Evolutionary conservation across 2,888 invertebrate species (phyloP), one percentile per base, ranked within the genome.

Genomic region (Yponomeuta evonymella): DNA sequence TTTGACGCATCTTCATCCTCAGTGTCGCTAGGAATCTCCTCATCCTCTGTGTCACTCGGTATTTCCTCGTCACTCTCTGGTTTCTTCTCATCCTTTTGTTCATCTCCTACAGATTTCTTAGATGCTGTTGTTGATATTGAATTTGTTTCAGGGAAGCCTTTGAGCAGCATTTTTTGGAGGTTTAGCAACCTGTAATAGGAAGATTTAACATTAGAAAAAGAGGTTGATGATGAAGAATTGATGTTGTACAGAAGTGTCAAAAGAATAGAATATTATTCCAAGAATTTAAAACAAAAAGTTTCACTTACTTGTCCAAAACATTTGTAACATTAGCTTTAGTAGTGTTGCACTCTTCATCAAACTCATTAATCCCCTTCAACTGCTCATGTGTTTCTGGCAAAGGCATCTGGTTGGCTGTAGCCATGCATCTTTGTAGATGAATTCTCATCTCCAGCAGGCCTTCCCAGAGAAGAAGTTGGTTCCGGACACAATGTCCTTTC

Each of bases 401-500:
- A 0, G 98, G 98, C 86, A 98, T 93, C 81, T 95, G 95, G 84
- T 98, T 98, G 0, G 95, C 94, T 15, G 94, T 93, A 66, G 93
- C 88, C 70, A 98, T 83, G 78, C 96, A 94, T 83, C 97, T 96
- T 83, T 98, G 98, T 36, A 98, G 85, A 80, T 96, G 96, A 77
- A 98, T 98, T 75, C 98, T 93, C 81, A 95, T 93, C 87, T 98
- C 98, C 36, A 98, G 83, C 5, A 98, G 83, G 71, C 94, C 95
- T 83, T 98, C 98, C 97, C 97, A 98, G 1, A 97, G 81, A 63
- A 93, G 88, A 48, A 96, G 82, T 81, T 96, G 96, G 77, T 94
- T 95, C 79, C 94, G 93, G 0, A 96, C 95, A 79, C 94, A 94
- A 15, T 90, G 84, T 1, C 95, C 96, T 81, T 95, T 96, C 76